Conservation (phyloP, 2,113 vertebrate genomes). For the Callospermophilus lateralis region DNA sequence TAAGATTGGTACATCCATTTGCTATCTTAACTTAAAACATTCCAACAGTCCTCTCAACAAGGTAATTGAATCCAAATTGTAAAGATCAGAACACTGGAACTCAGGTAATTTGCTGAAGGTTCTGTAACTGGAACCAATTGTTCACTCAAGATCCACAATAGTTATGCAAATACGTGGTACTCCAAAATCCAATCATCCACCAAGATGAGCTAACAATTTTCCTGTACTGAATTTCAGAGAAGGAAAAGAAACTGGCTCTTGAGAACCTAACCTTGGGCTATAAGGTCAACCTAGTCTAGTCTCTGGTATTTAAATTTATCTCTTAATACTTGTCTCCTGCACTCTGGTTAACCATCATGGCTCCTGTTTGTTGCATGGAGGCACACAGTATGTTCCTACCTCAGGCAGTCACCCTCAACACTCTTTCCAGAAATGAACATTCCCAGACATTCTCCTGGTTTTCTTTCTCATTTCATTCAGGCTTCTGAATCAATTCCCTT, state of each 20-base stretch:
- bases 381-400: not conserved
- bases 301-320: not conserved
- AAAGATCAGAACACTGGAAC: constrained; percentile 30
- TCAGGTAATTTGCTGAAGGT: not conserved
- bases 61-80: not conserved
- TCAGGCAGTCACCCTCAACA: not conserved
- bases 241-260: not conserved
- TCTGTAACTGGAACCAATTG: not conserved
- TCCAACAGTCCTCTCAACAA: not conserved
- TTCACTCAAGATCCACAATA: not conserved
- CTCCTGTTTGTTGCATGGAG: not conserved
- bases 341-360: not conserved
- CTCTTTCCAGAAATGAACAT: not conserved
- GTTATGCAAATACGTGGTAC: not conserved
- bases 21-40: constrained; percentile 10
- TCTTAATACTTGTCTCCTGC: not conserved
- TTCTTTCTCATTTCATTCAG: constrained; percentile 15
- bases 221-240: constrained; percentile 1
- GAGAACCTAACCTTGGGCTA: not conserved
- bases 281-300: not conserved
- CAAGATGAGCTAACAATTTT: not conserved
- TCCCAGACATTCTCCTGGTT: not conserved
- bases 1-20: not conserved
- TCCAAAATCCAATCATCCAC: not conserved
- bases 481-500: not conserved